Base-by-base conservation (phyloP, 2,888 invertebrate species). In the Julus scanicus region DNA sequence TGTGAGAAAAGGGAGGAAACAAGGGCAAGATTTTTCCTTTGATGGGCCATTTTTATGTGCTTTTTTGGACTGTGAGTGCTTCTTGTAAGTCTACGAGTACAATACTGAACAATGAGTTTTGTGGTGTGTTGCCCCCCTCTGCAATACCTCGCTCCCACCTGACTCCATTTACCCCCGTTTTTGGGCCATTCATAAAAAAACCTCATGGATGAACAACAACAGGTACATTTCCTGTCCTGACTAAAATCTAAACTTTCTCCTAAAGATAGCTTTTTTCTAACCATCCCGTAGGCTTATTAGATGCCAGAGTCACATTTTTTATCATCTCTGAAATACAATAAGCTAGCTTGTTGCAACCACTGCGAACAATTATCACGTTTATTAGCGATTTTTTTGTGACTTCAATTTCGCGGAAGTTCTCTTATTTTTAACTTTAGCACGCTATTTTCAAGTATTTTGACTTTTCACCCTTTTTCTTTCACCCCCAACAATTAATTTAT, bases 81-180 rank as follows among this genome's bases (percentile, higher is more conserved):
- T 63, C 20, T 63, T 20, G 63, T 5, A 20, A 20, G 13, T n/a
- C 63, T 63, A 15, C 63, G 15, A 20, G 63, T 63, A 63, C 63
- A 63, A 63, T 63, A 63, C 63, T 63, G 63, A 63, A 63, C 63
- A 63, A 63, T 63, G 20, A n/a, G 63, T 63, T 63, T n/a, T 20
- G 63, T 9, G 63, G 63, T 13, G 63, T 63, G 15, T 63, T 63
- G 63, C 63, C 63, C 63, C 63, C 63, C 17, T 17, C 57, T 17
- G 4, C 11, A 57, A 15, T 4, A 4, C 57, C 15, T 17, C 57
- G 57, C 57, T 57, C 57, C 15, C 57, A 63, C 63, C n/a, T 63
- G 63, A 63, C 63, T 63, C 63, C 63, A 63, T 63, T 63, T 63
- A 63, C 63, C 63, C 63, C 63, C 63, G 20, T 63, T 63, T 49